Conservation (phyloP, 2,113 vertebrate genomes). For the Leptobrachium ailaonicum region DNA sequence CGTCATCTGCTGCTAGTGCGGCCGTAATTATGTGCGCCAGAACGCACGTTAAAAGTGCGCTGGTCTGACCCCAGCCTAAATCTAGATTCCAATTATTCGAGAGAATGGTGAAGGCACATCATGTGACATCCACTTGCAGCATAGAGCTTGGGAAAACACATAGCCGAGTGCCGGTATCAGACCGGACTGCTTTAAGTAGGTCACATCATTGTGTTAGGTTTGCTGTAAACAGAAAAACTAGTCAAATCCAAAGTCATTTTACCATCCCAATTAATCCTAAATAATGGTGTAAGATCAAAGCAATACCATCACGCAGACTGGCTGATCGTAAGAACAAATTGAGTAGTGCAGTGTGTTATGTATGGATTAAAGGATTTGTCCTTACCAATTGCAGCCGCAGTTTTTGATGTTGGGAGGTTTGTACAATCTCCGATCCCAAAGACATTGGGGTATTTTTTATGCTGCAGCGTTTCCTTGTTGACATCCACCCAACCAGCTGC, state of each 20-base stretch:
- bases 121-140: too few species aligned
- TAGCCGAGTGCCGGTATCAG: too few species aligned
- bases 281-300: background rate
- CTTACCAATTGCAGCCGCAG: conserved; percentile 87
- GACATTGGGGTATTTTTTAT: conserved; percentile 85
- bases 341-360: too few species aligned
- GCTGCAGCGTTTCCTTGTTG: conserved; percentile 86
- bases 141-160: too few species aligned
- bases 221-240: background rate
- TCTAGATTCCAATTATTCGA: too few species aligned
- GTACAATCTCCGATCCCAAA: conserved; percentile 98
- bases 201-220: background rate
- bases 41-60: too few species aligned
- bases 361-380: too few species aligned
- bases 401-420: conserved; percentile 90
- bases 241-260: background rate
- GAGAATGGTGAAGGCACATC: too few species aligned
- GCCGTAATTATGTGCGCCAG: too few species aligned
- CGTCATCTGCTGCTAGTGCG: too few species aligned
- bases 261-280: background rate
- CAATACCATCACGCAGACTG: background rate
- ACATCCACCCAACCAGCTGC: conserved; percentile 84
- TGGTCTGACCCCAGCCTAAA: too few species aligned
- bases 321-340: too few species aligned
- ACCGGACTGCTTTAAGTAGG: background rate